A percentile compares a stretch with the other conserved stretches of the same genome.
Evolutionary conservation across 2,113 vertebrate species (phyloP).

Genomic region (Cyprinodon variegatus): DNA sequence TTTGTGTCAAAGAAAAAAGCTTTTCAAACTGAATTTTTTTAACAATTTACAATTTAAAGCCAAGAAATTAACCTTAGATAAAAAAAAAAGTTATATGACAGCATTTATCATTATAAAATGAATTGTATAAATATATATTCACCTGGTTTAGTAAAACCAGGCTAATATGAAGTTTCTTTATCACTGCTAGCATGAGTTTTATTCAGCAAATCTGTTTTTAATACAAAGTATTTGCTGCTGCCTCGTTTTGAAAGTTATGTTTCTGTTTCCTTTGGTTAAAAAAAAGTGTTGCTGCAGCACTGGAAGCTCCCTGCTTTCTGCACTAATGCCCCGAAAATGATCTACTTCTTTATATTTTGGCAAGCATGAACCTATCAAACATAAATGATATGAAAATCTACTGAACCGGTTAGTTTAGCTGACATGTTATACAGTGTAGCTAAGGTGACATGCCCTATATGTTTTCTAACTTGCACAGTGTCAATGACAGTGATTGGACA

Average conservation of each 20-base stretch:
- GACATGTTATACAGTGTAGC: constrained; percentile 15
- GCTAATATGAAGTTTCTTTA: not conserved
- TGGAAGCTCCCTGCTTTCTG: not conserved
- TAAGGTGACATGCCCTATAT: constrained; percentile 44
- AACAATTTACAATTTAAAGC: too few relatives aligned
- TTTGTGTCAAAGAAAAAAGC: too few relatives aligned
- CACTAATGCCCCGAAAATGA: not conserved
- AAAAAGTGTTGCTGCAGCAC: not conserved
- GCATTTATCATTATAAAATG: too few relatives aligned
- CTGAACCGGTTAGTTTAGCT: not conserved
- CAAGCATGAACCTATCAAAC: not conserved
- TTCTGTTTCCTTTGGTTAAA: not conserved
- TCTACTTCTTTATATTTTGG: not conserved
- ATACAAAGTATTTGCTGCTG: not conserved
- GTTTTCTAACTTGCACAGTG: constrained; percentile 74
- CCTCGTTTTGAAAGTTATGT: not conserved
- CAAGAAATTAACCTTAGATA: too few relatives aligned
- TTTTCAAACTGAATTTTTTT: too few relatives aligned
- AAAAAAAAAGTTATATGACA: too few relatives aligned
- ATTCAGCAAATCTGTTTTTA: too few relatives aligned
- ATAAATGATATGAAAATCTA: not conserved
- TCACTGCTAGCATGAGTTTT: not conserved
- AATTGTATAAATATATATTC: too few relatives aligned
- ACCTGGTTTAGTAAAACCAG: too few relatives aligned
- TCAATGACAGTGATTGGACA: constrained; percentile 76